These are phyloP conservation scores for Phyllopteryx taeniolatus DNA, from an alignment of 2,113 vertebrate genomes.

Conservation along the genomic window DNA sequence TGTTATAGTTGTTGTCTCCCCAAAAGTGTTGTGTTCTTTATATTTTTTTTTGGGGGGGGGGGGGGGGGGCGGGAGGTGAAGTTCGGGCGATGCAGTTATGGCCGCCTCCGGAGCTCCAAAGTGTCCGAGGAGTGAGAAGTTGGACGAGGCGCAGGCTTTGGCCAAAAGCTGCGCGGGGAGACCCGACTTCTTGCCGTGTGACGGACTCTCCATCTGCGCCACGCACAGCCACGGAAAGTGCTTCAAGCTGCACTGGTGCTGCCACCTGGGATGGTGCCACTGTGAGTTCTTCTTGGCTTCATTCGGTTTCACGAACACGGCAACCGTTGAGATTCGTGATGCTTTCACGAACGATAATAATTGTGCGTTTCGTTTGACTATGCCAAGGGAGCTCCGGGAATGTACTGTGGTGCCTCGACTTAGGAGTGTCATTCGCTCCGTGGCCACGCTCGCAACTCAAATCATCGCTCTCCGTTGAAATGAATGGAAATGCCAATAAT, in stretches of 20 bases:
- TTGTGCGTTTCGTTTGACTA: too few relatives aligned
- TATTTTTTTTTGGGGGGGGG: not conserved
- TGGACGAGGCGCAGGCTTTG: conserved; percentile 93
- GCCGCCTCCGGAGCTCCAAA: conserved; percentile 77
- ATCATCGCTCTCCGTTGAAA: too few relatives aligned
- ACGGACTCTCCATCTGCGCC: conserved; percentile 94
- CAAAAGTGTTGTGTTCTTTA: not conserved
- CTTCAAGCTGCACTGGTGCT: conserved; percentile 99
- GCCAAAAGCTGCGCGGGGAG: conserved; percentile 93
- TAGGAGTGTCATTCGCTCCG: too few relatives aligned
- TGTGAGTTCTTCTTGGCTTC: conserved; percentile 80
- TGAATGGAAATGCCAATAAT: too few relatives aligned
- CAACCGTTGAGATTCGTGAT: too few relatives aligned
- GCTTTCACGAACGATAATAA: too few relatives aligned
- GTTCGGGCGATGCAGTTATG: conserved; percentile 67
- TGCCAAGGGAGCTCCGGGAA: too few relatives aligned
- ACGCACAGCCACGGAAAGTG: conserved; percentile 98
- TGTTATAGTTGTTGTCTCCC: conserved; percentile 37
- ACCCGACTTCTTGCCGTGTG: conserved; percentile 97
- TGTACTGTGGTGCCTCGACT: too few relatives aligned
- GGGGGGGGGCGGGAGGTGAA: not conserved
- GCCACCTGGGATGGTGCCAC: conserved; percentile 98
- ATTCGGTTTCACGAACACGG: not conserved
- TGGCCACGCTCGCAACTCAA: too few relatives aligned
- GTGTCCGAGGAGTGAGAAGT: conserved; percentile 83